Evolutionary conservation across 2,888 invertebrate genomes (phyloP).

Genomic region (Scaeva pyrastri): DNA sequence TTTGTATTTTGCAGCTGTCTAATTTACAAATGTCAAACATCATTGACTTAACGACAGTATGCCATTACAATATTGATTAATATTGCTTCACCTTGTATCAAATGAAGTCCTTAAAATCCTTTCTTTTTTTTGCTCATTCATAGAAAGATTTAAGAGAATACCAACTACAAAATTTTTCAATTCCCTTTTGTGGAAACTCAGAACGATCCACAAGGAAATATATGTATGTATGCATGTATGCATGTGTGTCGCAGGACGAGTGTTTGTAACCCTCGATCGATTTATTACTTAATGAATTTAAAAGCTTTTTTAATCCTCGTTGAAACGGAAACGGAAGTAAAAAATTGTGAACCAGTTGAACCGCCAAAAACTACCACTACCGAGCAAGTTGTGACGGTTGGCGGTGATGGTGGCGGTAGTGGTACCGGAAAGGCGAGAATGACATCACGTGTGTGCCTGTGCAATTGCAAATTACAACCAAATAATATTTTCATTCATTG

Average conservation of each 20-base stretch:
- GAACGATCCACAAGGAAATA: not conserved
- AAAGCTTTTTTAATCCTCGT: constrained; percentile 74
- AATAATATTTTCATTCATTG: constrained; percentile 41
- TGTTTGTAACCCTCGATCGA: constrained; percentile 51
- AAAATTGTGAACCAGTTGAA: constrained; percentile 47
- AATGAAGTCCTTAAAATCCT: constrained; percentile 6
- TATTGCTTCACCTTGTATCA: too few species aligned
- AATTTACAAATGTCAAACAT: too few species aligned
- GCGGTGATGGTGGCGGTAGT: not conserved
- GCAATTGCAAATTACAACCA: constrained; percentile 45
- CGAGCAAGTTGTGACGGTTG: not conserved
- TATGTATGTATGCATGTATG: not conserved
- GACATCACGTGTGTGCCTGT: constrained; percentile 49
- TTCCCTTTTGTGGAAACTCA: not conserved
- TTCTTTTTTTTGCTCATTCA: not conserved
- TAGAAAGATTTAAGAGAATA: not conserved
- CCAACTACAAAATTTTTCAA: not conserved
- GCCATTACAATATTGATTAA: too few species aligned
- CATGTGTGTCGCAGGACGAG: not conserved
- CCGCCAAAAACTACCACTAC: not conserved
- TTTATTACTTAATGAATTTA: constrained; percentile 75
- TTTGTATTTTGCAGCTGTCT: too few species aligned
- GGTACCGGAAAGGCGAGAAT: constrained; percentile 12
- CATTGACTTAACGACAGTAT: too few species aligned
- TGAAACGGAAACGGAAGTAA: constrained; percentile 41